A percentile compares a stretch with the other conserved stretches of the same genome.
Conservation (phyloP, 2,888 invertebrate genomes). For the Chrysopilus asiliformis region DNA sequence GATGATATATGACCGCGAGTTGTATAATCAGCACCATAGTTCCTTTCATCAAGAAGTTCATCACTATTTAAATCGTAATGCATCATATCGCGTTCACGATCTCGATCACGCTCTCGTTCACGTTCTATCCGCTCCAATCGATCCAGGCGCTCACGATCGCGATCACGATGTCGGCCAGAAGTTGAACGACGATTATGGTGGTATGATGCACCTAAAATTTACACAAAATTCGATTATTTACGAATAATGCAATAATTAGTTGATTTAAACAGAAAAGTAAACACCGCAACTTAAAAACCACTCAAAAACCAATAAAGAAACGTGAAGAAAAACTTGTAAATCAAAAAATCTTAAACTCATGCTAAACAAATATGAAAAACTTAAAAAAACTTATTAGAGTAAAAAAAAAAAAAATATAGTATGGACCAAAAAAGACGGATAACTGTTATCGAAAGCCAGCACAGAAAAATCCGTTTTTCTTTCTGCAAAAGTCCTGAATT, state of each 20-base stretch:
- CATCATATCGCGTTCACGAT: constrained; percentile 34
- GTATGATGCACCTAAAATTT: constrained; percentile 33
- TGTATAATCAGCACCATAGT: constrained; percentile 28
- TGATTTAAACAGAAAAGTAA: constrained; percentile 9
- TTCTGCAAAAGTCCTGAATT: too few relatives aligned
- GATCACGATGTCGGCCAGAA: constrained; percentile 26
- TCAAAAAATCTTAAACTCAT: too few relatives aligned
- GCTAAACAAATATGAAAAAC: too few relatives aligned
- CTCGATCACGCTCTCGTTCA: constrained; percentile 30
- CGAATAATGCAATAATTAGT: too few relatives aligned
- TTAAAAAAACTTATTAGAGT: too few relatives aligned
- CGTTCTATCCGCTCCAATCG: constrained; percentile 19
- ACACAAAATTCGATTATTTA: too few relatives aligned
- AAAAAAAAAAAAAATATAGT: too few relatives aligned
- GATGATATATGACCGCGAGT: constrained; percentile 20
- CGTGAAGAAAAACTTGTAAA: too few relatives aligned
- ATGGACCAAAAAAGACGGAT: too few relatives aligned
- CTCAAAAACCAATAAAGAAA: neutral
- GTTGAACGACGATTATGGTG: constrained; percentile 31
- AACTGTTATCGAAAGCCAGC: too few relatives aligned
- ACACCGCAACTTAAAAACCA: constrained; percentile 1
- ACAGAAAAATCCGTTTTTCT: too few relatives aligned
- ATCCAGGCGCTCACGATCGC: constrained; percentile 21
- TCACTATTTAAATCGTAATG: constrained; percentile 36
- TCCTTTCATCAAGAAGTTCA: constrained; percentile 33